Percentiles rank a stretch among this genome's conserved stretches.
Evolutionary conservation across 2,797 vertebrate genomes (phyloP).

Genomic region (Anableps anableps): DNA sequence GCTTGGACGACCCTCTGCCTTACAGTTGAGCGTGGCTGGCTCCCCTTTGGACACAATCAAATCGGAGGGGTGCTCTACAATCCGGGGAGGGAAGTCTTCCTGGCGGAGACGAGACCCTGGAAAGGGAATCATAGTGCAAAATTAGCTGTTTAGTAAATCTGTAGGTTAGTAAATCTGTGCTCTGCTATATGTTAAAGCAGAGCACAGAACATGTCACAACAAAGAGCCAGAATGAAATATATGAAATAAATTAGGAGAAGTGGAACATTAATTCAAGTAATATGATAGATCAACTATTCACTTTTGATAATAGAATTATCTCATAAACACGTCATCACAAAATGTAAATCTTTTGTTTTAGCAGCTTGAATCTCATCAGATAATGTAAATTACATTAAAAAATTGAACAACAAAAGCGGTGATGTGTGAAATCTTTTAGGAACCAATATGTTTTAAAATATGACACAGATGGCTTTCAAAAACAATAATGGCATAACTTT

Average conservation of each 20-base stretch:
- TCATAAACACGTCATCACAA: slow-evolving; percentile 46
- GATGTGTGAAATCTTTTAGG: slow-evolving; percentile 42
- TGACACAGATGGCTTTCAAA: neutral
- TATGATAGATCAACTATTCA: neutral
- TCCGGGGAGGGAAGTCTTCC: slow-evolving; percentile 94
- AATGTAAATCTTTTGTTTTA: slow-evolving; percentile 56
- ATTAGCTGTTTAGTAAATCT: neutral
- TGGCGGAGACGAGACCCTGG: slow-evolving; percentile 94
- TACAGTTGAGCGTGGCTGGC: slow-evolving; percentile 94
- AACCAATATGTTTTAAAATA: slow-evolving; percentile 13
- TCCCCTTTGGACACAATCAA: slow-evolving; percentile 95
- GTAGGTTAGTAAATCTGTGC: neutral
- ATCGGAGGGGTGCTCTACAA: slow-evolving; percentile 94
- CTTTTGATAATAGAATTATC: slow-evolving; percentile 69
- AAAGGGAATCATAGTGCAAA: slow-evolving; percentile 17
- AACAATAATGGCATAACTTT: neutral
- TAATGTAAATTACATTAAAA: neutral
- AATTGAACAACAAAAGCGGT: neutral
- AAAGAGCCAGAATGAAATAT: slow-evolving; percentile 15
- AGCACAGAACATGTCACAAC: slow-evolving; percentile 27
- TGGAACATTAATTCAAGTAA: neutral
- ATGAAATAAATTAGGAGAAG: slow-evolving; percentile 19
- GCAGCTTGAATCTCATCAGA: slow-evolving; percentile 41
- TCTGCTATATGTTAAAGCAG: slow-evolving; percentile 43
- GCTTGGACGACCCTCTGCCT: slow-evolving; percentile 89